Evolutionary conservation across 2,797 vertebrate genomes (phyloP), one percentile per base, ranked within the genome.

Genomic region (Pipistrellus pygmaeus): DNA sequence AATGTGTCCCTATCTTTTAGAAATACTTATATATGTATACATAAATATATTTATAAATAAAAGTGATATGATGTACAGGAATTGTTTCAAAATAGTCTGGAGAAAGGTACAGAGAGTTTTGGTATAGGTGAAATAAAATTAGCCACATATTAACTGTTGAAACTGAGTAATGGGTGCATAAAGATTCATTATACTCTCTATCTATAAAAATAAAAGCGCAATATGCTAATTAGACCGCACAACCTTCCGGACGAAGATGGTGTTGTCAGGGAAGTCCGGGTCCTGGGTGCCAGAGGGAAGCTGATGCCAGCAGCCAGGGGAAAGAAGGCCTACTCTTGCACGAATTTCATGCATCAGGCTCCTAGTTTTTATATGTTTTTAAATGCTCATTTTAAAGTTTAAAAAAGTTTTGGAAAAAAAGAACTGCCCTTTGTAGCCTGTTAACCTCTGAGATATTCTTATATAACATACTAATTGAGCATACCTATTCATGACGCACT

Each of bases 351-450:
- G 53, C 53, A 55, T 55, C 21, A 8, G 21, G 21, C 20, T 20
- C 21, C 53, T 23, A 55, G 20, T 35, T 82, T 88, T 72, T 90
- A 64, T 64, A 32, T 44, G 12, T 66, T 88, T 82, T 88, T 60
- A 77, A 95, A 82, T 88, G 32, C 2, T 84, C 23, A 77, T 88
- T 83, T 93, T 85, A 60, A 93, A 84, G 20, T 72, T n/a, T 92
- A 35, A 27, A 21, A 20, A 53, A 69, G 68, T 71, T 35, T 21
- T 32, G 5, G 25, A 18, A 23, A 57, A n/a, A 25, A 85, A 75
- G n/a, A 69, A 90, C 35, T 88, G 32, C 57, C 41, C 66, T 48
- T 57, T 35, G 9, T 44, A 94, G 27, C 90, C 27, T 51, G 77
- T 69, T 92, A 90, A 85, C 12, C 48, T 81, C 46, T 66, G 20